Percentiles rank a stretch among this genome's conserved stretches.
Evolutionary conservation across 2,797 vertebrate genomes (phyloP).

Genomic region (Loris lydekkerianus): DNA sequence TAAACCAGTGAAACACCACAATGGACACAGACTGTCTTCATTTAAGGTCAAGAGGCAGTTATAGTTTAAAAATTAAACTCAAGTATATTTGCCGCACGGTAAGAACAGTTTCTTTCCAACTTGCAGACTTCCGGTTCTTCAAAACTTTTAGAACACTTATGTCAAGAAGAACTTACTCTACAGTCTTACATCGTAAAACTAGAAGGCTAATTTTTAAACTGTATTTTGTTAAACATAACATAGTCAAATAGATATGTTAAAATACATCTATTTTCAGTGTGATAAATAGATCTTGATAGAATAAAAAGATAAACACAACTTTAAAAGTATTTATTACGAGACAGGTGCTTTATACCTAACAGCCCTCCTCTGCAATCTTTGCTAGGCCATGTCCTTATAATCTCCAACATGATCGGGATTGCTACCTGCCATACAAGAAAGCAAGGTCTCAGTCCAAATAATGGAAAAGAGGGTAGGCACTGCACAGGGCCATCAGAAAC

Average conservation of each 20-base stretch:
- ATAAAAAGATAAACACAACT: conserved; percentile 67
- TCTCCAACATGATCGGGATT: not conserved
- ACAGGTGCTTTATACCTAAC: conserved; percentile 32
- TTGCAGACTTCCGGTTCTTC: conserved; percentile 68
- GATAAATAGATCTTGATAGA: not conserved
- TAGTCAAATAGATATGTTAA: conserved; percentile 40
- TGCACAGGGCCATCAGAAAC: conserved; percentile 18
- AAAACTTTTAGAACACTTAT: conserved; percentile 65
- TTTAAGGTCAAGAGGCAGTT: conserved; percentile 78
- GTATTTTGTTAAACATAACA: conserved; percentile 51
- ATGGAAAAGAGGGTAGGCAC: conserved; percentile 34
- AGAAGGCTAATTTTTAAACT: conserved; percentile 52
- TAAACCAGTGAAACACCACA: conserved; percentile 74
- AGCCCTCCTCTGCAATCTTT: conserved; percentile 44
- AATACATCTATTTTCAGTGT: conserved; percentile 52
- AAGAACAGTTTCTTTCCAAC: conserved; percentile 73
- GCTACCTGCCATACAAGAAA: conserved; percentile 37
- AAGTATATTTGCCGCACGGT: conserved; percentile 72
- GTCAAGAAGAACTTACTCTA: conserved; percentile 63
- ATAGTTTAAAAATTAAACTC: conserved; percentile 80
- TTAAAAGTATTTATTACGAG: conserved; percentile 3
- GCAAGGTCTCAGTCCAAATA: not conserved
- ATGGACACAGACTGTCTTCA: conserved; percentile 77
- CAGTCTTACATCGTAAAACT: conserved; percentile 48
- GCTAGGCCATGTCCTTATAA: not conserved